A percentile compares a stretch with the other conserved stretches of the same genome.
These are phyloP conservation scores for Dendrolimus kikuchii DNA, from an alignment of 1,140 invertebrate genomes.

Conservation along the genomic window DNA sequence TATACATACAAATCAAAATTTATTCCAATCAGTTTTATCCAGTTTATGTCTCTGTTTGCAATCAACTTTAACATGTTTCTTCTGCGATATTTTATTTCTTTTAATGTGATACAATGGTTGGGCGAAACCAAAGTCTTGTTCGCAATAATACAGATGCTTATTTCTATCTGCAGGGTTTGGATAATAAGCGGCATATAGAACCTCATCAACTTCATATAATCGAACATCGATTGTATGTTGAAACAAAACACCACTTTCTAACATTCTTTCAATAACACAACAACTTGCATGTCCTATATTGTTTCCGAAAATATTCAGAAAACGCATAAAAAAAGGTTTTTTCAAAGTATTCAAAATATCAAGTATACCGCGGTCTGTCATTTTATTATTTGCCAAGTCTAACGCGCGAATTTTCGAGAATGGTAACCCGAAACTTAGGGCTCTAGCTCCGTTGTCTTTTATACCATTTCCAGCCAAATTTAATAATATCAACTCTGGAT, in stretches of 20 bases:
- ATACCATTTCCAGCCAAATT: slow-evolving; percentile 73
- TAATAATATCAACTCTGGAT: slow-evolving; percentile 60
- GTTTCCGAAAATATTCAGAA: slow-evolving; percentile 74
- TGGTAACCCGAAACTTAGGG: slow-evolving; percentile 67
- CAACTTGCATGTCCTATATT: slow-evolving; percentile 49
- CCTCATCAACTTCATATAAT: slow-evolving; percentile 69
- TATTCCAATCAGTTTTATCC: slow-evolving; percentile 38
- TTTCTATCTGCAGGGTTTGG: slow-evolving; percentile 52
- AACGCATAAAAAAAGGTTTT: slow-evolving; percentile 64
- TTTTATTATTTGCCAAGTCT: slow-evolving; percentile 71
- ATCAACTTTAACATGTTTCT: slow-evolving; percentile 43
- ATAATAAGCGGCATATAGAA: slow-evolving; percentile 68
- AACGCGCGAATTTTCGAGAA: slow-evolving; percentile 70
- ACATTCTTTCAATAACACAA: slow-evolving; percentile 66
- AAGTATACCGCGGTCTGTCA: slow-evolving; percentile 64
- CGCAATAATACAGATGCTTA: slow-evolving; percentile 55
- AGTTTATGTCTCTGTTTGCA: slow-evolving; percentile 43
- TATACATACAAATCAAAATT: slow-evolving; percentile 25
- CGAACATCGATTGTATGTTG: slow-evolving; percentile 73
- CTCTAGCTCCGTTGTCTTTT: slow-evolving; percentile 68
- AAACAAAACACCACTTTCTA: slow-evolving; percentile 61
- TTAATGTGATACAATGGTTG: slow-evolving; percentile 50
- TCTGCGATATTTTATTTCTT: slow-evolving; percentile 38
- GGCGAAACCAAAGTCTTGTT: slow-evolving; percentile 40
- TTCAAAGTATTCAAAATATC: slow-evolving; percentile 72